Evolutionary conservation across 2,113 vertebrate species (phyloP).

Genomic region (Chionis minor): DNA sequence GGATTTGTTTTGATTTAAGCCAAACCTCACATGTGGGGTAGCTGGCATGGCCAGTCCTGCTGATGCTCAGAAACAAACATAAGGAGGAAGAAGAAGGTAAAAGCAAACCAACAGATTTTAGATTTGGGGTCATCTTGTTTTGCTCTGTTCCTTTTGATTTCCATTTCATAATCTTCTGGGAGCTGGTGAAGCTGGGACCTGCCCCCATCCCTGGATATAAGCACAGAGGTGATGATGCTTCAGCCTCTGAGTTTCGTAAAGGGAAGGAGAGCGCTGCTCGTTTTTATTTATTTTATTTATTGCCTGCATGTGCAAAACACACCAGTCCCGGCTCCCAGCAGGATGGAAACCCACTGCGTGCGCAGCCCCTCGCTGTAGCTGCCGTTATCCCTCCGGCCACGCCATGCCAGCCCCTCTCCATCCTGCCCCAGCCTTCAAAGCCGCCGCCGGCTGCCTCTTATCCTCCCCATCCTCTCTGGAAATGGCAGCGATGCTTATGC

Average conservation of each 20-base stretch:
- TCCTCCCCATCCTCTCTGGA: background rate
- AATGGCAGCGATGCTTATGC: background rate
- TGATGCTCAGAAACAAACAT: background rate
- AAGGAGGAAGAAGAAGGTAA: background rate
- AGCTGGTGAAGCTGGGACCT: background rate
- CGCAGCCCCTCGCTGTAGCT: background rate
- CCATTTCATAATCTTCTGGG: background rate
- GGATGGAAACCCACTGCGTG: background rate
- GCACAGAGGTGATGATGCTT: background rate
- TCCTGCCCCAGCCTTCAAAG: background rate
- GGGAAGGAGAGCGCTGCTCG: background rate
- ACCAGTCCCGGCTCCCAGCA: fast-evolving
- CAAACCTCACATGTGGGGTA: background rate
- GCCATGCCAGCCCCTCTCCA: background rate
- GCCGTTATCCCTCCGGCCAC: too few relatives aligned
- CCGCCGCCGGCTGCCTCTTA: background rate
- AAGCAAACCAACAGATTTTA: background rate
- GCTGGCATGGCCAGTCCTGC: background rate
- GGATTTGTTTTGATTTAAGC: background rate
- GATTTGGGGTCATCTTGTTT: background rate
- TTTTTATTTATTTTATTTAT: too few relatives aligned
- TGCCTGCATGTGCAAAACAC: background rate
- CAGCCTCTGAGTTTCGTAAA: background rate
- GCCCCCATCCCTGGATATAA: background rate
- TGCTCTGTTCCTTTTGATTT: background rate